Evolutionary conservation across 2,113 vertebrate species (phyloP).

Genomic region (Eulacestoma nigropectus): DNA sequence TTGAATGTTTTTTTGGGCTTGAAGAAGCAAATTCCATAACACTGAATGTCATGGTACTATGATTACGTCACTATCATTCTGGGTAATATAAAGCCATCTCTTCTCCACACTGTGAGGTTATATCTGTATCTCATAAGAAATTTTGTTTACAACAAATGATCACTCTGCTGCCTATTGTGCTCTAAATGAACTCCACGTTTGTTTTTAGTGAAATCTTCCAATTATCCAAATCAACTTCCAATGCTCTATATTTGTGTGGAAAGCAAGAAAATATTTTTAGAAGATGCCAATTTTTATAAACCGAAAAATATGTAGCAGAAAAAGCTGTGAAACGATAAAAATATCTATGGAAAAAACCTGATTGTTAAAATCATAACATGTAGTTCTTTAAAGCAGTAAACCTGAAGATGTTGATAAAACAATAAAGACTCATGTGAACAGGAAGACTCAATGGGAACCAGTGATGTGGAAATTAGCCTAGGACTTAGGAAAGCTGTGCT

Average conservation of each 20-base stretch:
- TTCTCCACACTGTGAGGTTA: neutral
- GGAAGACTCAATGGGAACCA: neutral
- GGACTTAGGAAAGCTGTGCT: neutral
- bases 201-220: neutral
- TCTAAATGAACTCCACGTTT: neutral
- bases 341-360: neutral
- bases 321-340: neutral
- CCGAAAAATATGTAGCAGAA: neutral
- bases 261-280: neutral
- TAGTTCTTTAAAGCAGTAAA: neutral
- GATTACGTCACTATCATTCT: neutral
- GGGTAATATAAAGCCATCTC: neutral
- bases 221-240: neutral
- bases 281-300: neutral
- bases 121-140: neutral
- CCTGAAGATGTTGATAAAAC: neutral
- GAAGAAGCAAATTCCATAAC: neutral
- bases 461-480: neutral
- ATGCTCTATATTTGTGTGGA: neutral
- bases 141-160: neutral
- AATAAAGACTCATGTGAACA: neutral
- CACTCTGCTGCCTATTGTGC: neutral
- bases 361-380: neutral
- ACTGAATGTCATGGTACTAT: neutral
- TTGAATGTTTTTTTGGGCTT: neutral